Evolutionary conservation across 2,797 vertebrate genomes (phyloP).

Genomic region (Acipenser transmontanus): DNA sequence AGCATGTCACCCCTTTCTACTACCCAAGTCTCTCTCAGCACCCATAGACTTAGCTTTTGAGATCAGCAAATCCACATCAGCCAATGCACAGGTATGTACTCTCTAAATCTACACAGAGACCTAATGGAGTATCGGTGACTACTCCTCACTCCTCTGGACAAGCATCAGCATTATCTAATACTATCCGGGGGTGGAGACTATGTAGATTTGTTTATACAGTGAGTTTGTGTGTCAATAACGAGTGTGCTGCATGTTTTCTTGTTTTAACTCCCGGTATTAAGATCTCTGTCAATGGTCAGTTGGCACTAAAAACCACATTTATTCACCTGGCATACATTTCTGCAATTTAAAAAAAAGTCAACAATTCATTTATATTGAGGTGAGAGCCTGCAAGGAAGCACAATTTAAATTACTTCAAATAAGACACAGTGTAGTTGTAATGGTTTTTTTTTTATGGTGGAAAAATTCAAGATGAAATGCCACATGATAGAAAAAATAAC

Average conservation of each 20-base stretch:
- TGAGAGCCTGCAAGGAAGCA: conserved; percentile 12
- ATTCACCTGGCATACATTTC: conserved; percentile 38
- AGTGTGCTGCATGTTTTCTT: neutral
- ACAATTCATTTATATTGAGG: conserved; percentile 40
- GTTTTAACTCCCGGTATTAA: conserved; percentile 12
- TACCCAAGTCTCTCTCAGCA: conserved; percentile 30
- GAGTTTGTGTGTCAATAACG: too few species aligned
- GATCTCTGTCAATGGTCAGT: conserved; percentile 39
- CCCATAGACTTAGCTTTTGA: conserved; percentile 18
- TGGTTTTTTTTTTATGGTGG: neutral
- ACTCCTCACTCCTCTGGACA: too few species aligned
- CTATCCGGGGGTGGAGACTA: too few species aligned
- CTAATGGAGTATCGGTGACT: neutral
- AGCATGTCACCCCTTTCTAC: conserved; percentile 30
- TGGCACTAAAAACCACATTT: conserved; percentile 34
- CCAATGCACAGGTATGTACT: conserved; percentile 26
- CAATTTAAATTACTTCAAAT: too few species aligned
- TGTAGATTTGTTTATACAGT: too few species aligned
- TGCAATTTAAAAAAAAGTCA: conserved; percentile 39
- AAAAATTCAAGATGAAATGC: too few species aligned
- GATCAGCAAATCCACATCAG: conserved; percentile 20
- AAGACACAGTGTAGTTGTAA: too few species aligned
- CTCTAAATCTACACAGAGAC: neutral
- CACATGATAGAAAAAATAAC: too few species aligned
- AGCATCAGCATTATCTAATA: too few species aligned